phyloP scores from a whole-genome alignment of 2,888 invertebrate genomes.

The Acronicta psi region DNA sequence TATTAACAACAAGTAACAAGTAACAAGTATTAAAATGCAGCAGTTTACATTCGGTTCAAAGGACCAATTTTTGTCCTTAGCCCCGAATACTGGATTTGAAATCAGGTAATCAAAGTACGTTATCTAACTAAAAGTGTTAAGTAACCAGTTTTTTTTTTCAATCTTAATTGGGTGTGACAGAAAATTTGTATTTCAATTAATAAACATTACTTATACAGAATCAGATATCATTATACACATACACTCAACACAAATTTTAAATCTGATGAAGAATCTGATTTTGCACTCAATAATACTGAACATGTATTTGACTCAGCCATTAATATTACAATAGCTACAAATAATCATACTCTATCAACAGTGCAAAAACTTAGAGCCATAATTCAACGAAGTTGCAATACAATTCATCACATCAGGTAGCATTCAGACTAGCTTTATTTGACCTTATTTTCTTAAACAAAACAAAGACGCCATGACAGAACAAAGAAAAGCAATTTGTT shows the following conservation, averaged over 20 bases:
- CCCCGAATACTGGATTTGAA: not conserved
- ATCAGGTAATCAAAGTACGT: not conserved
- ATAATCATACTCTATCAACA: constrained; percentile 10
- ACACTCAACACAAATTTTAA: too few relatives aligned
- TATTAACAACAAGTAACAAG: too few relatives aligned
- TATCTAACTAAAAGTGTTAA: not conserved
- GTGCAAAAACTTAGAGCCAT: constrained; percentile 41
- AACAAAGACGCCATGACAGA: constrained; percentile 72
- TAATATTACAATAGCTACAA: constrained; percentile 5
- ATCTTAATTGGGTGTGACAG: not conserved
- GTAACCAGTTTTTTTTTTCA: not conserved
- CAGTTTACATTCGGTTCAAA: too few relatives aligned
- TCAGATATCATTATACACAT: too few relatives aligned
- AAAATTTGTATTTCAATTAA: not conserved
- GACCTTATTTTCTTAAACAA: constrained; percentile 70
- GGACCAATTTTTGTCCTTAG: too few relatives aligned
- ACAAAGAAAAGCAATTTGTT: constrained; percentile 87
- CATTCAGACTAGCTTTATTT: constrained; percentile 45
- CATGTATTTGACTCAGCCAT: not conserved
- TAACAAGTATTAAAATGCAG: too few relatives aligned
- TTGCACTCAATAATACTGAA: too few relatives aligned
- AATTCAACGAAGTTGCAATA: constrained; percentile 26
- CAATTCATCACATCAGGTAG: constrained; percentile 51
- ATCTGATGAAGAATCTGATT: too few relatives aligned
- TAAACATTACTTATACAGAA: too few relatives aligned